Evolutionary conservation across 1,140 invertebrate species (phyloP).

Genomic region (Pseudomyrmex cubaensis): DNA sequence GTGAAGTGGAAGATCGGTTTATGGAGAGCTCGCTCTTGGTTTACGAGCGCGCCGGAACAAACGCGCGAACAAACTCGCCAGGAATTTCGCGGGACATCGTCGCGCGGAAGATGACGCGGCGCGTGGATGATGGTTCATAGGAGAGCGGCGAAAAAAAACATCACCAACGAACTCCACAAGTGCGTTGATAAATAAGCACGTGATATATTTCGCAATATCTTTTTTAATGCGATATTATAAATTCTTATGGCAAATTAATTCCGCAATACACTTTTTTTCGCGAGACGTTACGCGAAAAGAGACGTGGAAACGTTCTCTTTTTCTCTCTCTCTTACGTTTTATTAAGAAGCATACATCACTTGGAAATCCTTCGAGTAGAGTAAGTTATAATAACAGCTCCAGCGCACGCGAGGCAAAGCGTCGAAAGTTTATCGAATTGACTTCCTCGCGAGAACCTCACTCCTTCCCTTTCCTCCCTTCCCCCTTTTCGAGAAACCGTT

Average conservation of each 20-base stretch:
- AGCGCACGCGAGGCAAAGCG: neutral
- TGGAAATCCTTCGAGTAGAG: no score
- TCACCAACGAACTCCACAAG: no score
- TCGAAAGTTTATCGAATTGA: constrained; percentile 8
- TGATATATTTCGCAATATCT: no score
- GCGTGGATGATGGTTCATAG: neutral
- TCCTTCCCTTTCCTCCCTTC: no score
- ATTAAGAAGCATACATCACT: neutral
- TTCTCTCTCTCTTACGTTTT: neutral
- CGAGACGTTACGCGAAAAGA: neutral
- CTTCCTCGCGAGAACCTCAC: neutral
- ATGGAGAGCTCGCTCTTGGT: neutral
- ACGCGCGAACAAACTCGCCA: constrained; percentile 8
- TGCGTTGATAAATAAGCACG: no score
- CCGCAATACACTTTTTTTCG: neutral
- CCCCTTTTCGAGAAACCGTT: neutral
- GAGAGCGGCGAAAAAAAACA: neutral
- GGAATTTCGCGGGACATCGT: constrained; percentile 4
- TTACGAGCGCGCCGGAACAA: neutral
- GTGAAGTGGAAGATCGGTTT: neutral
- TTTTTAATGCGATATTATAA: neutral
- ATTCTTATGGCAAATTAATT: neutral
- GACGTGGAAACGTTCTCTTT: no score
- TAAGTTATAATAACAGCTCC: neutral
- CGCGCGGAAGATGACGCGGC: constrained; percentile 11